phyloP scores from a whole-genome alignment of 2,113 vertebrate genomes.

The Pterophyllum scalare region DNA sequence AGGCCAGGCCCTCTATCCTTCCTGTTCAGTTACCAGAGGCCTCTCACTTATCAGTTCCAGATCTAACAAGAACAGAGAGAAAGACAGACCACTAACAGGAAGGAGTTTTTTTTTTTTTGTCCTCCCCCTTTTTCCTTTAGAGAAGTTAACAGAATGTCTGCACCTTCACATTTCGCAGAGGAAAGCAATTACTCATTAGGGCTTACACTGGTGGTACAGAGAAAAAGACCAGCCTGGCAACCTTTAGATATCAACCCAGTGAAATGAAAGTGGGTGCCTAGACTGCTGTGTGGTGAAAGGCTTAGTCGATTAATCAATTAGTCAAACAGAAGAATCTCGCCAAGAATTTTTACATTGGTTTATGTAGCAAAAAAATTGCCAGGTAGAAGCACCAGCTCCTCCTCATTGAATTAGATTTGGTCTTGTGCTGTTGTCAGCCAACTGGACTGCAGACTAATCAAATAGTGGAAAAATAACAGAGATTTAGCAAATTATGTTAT shows the following conservation, averaged over 20 bases:
- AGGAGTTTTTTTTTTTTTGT: slow-evolving; percentile 46
- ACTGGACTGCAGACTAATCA: not conserved
- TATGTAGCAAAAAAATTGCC: not conserved
- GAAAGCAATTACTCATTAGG: slow-evolving; percentile 72
- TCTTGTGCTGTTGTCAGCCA: not conserved
- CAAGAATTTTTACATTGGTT: not conserved
- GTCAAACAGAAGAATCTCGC: not conserved
- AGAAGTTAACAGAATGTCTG: slow-evolving; percentile 74
- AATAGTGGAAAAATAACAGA: not conserved
- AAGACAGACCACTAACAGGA: slow-evolving; percentile 76
- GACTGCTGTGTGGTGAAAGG: not conserved
- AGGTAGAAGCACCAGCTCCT: not conserved
- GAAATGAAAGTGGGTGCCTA: not conserved
- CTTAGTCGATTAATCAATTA: not conserved
- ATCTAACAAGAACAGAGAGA: slow-evolving; percentile 76
- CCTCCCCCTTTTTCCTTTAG: slow-evolving; percentile 44
- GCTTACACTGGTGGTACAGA: slow-evolving; percentile 20
- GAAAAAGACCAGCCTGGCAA: slow-evolving; percentile 47
- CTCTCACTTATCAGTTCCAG: slow-evolving; percentile 78
- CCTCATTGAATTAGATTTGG: not conserved
- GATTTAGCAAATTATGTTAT: not conserved
- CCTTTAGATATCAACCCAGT: slow-evolving; percentile 11
- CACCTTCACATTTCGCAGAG: slow-evolving; percentile 68
- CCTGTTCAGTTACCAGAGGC: slow-evolving; percentile 75
- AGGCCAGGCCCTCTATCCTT: slow-evolving; percentile 75